These are phyloP conservation scores for Oxycera nigricornis DNA, from an alignment of 2,888 invertebrate genomes.

Conservation along the genomic window DNA sequence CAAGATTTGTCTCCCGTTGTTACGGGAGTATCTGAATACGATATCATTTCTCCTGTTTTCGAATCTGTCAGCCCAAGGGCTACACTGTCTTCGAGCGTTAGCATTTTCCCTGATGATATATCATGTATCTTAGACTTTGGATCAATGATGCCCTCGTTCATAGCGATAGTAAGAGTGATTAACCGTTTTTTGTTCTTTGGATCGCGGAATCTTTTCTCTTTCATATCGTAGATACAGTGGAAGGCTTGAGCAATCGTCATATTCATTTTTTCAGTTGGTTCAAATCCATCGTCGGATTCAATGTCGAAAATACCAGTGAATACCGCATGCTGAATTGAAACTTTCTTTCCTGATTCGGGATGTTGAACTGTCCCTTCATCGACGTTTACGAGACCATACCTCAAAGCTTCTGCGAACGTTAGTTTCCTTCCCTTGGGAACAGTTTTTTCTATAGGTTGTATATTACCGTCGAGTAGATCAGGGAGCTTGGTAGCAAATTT, in stretches of 20 bases:
- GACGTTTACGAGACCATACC: constrained; percentile 70
- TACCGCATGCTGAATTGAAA: constrained; percentile 75
- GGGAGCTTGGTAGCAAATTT: too few relatives aligned
- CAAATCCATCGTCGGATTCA: constrained; percentile 56
- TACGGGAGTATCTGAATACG: constrained; percentile 68
- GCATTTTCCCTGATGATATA: constrained; percentile 71
- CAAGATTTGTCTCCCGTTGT: constrained; percentile 77
- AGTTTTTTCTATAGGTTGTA: constrained; percentile 65
- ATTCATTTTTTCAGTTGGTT: constrained; percentile 57
- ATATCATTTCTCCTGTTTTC: constrained; percentile 73
- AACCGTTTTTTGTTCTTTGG: constrained; percentile 69
- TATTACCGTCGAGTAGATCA: too few relatives aligned
- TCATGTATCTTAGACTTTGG: constrained; percentile 79
- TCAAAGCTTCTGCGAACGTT: constrained; percentile 72
- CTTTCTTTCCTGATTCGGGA: constrained; percentile 71
- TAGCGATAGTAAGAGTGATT: constrained; percentile 76
- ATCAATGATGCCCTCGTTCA: constrained; percentile 74
- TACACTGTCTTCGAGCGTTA: constrained; percentile 78
- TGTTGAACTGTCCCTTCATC: constrained; percentile 72
- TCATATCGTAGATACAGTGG: constrained; percentile 71
- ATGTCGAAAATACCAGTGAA: constrained; percentile 73
- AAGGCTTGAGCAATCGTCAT: constrained; percentile 72
- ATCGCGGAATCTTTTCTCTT: constrained; percentile 72
- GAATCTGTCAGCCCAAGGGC: constrained; percentile 77
- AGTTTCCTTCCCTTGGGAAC: constrained; percentile 71